These are phyloP conservation scores for Chydorus sphaericus DNA, from an alignment of 2,888 invertebrate genomes.

Conservation along the genomic window DNA sequence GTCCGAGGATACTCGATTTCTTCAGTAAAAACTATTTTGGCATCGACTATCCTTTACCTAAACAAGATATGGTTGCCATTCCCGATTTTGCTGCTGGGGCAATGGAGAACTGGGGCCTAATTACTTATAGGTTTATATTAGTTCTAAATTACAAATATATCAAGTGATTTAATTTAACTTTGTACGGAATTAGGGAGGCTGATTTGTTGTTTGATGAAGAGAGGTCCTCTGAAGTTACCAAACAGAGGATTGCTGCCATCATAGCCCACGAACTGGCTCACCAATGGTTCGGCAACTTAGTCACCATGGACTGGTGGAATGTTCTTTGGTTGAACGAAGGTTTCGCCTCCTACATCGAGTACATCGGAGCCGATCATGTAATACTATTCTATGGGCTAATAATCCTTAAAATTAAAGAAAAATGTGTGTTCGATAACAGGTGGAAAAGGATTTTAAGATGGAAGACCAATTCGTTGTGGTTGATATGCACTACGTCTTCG, in stretches of 20 bases:
- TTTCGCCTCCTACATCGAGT: conserved; percentile 27
- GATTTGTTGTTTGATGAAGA: conserved; percentile 27
- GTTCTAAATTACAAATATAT: conserved; percentile 4
- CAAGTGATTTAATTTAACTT: neutral
- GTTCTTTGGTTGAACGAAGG: conserved; percentile 28
- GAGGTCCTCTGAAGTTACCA: conserved; percentile 22
- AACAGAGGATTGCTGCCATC: conserved; percentile 26
- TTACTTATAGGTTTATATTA: conserved; percentile 48
- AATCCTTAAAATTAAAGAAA: neutral
- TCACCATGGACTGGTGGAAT: conserved; percentile 67
- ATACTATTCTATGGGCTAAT: neutral
- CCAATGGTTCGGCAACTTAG: conserved; percentile 73
- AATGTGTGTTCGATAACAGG: conserved; percentile 36
- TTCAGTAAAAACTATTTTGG: conserved; percentile 16
- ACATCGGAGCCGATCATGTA: conserved; percentile 15
- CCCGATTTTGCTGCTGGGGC: conserved; percentile 34
- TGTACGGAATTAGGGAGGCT: conserved; percentile 27
- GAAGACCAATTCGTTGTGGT: conserved; percentile 63
- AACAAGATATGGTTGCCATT: conserved; percentile 17
- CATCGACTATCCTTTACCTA: conserved; percentile 17
- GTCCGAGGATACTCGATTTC: conserved; percentile 33
- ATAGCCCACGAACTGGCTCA: conserved; percentile 62
- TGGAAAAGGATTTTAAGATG: conserved; percentile 52
- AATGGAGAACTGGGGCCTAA: conserved; percentile 70
- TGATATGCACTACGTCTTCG: conserved; percentile 61